phyloP scores from a whole-genome alignment of 2,113 vertebrate species.

The Myrmecophaga tridactyla region DNA sequence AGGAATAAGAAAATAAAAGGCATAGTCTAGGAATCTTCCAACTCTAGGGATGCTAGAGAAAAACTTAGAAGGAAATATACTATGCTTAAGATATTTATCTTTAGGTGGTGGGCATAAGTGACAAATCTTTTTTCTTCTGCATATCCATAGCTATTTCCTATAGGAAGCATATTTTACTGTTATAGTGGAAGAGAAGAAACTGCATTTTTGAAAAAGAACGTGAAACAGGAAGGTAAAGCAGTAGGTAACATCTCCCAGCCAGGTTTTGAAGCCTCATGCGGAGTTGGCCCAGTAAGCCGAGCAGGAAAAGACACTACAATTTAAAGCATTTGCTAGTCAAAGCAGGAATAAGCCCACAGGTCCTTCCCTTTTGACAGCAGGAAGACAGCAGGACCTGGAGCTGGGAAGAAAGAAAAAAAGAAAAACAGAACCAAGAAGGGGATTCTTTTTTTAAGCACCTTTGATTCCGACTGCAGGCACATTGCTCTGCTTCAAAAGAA shows the following conservation, averaged over 20 bases:
- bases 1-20: neutral
- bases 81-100: neutral
- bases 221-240: neutral
- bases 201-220: neutral
- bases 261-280: neutral
- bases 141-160: neutral
- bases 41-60: neutral
- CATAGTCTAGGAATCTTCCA: neutral
- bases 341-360: neutral
- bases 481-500: conserved; percentile 36
- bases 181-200: neutral
- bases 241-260: neutral
- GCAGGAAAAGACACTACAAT: neutral
- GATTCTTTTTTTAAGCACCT: conserved; percentile 69
- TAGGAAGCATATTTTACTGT: neutral
- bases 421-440: conserved; percentile 38
- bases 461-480: conserved; percentile 41
- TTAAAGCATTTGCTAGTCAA: conserved; percentile 52
- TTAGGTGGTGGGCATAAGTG: neutral
- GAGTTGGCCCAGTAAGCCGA: neutral
- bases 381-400: conserved; percentile 39
- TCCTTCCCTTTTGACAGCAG: conserved; percentile 43
- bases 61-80: neutral
- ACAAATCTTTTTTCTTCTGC: neutral
- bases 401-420: neutral